phyloP scores from a whole-genome alignment of 35 echinoderm and acorn worm genomes.

The Acanthaster planci region DNA sequence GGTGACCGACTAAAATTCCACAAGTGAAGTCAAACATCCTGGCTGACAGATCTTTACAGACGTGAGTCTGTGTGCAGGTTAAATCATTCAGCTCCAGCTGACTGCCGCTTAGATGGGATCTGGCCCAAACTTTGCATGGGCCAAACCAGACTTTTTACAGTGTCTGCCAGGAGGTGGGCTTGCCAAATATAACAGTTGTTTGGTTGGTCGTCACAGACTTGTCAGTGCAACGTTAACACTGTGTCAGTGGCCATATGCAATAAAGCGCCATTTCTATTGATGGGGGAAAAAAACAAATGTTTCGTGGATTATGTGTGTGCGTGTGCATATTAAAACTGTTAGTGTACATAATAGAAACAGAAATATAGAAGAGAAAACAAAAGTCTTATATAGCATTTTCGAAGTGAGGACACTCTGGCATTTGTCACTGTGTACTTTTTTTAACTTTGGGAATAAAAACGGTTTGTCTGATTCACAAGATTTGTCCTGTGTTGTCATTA shows the following conservation, averaged over 20 bases:
- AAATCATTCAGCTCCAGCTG: no score
- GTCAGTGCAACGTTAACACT: neutral
- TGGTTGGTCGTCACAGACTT: no score
- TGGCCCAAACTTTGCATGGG: no score
- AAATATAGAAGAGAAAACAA: neutral
- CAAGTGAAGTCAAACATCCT: no score
- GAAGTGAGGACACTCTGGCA: slow-evolving; percentile 8
- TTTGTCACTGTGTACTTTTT: slow-evolving; percentile 21
- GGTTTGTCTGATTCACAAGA: neutral
- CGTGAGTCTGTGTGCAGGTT: no score
- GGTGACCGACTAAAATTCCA: no score
- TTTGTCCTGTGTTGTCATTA: neutral
- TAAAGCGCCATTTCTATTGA: neutral
- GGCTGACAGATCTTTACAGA: no score
- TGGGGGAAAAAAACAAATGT: no score
- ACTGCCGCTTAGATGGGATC: no score
- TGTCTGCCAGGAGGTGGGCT: no score
- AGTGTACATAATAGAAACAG: slow-evolving; percentile 9
- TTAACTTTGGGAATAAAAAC: slow-evolving; percentile 29
- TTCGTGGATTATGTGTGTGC: neutral
- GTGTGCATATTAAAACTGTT: neutral
- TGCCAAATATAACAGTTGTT: no score
- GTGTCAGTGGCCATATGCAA: slow-evolving; percentile 25
- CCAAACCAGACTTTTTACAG: no score
- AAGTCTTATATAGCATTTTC: slow-evolving; percentile 9